A percentile compares a stretch with the other conserved stretches of the same genome.
Evolutionary conservation across 2,888 invertebrate genomes (phyloP).

Genomic region (Periphyllus acericola): DNA sequence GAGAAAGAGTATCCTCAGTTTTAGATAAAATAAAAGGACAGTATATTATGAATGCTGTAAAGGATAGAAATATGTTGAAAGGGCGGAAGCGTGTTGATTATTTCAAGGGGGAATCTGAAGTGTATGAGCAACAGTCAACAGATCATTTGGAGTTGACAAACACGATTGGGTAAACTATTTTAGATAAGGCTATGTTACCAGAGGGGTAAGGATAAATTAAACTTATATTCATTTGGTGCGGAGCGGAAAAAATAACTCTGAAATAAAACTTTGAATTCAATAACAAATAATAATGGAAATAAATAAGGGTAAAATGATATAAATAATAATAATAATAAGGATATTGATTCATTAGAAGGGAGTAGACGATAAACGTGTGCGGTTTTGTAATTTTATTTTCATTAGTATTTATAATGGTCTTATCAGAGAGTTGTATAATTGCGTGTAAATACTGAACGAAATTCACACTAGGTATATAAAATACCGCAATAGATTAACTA

Average conservation of each 20-base stretch:
- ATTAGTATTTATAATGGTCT: too few species aligned
- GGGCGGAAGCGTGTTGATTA: background rate
- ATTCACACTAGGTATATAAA: too few species aligned
- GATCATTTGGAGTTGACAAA: slow-evolving; percentile 22
- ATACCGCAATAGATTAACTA: too few species aligned
- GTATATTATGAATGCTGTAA: background rate
- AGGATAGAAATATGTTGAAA: background rate
- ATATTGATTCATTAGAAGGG: too few species aligned
- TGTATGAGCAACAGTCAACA: slow-evolving; percentile 26
- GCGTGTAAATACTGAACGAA: background rate
- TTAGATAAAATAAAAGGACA: slow-evolving; percentile 8
- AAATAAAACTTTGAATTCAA: too few species aligned
- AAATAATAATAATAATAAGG: too few species aligned
- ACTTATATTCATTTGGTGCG: background rate
- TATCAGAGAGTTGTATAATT: background rate
- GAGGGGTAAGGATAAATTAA: background rate
- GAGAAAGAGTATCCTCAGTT: background rate
- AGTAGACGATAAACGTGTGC: too few species aligned
- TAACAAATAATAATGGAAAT: too few species aligned
- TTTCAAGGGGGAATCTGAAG: background rate
- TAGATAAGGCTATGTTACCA: background rate
- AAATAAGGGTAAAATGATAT: too few species aligned
- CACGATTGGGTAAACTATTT: background rate
- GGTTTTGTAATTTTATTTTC: too few species aligned
- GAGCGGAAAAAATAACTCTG: background rate